Percentiles rank a stretch among this genome's conserved stretches.
These are phyloP conservation scores for Callocephalon fimbriatum DNA, from an alignment of 2,113 vertebrate genomes.

Conservation along the genomic window DNA sequence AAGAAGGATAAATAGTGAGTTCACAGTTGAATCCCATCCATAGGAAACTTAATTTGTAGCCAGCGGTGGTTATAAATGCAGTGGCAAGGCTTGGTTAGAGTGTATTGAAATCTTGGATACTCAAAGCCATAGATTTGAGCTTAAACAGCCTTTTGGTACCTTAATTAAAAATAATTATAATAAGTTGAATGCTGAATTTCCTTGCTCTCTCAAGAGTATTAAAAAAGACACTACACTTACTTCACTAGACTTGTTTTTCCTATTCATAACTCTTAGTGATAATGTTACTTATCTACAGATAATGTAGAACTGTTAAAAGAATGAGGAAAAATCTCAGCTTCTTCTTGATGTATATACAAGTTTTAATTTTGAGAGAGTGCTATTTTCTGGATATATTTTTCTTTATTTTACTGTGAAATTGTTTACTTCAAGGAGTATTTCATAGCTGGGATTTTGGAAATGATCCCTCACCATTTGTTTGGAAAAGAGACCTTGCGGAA, in stretches of 20 bases:
- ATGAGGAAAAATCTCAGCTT: not conserved
- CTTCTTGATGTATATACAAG: conserved; percentile 12
- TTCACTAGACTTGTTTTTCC: conserved; percentile 17
- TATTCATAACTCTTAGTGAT: not conserved
- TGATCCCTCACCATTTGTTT: not conserved
- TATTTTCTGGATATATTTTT: conserved; percentile 39
- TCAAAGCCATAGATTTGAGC: not conserved
- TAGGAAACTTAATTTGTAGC: not conserved
- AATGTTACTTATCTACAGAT: not conserved
- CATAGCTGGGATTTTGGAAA: not conserved
- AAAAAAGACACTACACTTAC: not conserved
- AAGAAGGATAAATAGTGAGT: not conserved
- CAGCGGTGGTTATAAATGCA: not conserved
- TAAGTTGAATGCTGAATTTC: not conserved
- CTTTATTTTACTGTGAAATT: conserved; percentile 33
- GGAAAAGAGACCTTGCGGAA: not conserved
- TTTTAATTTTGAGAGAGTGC: conserved; percentile 23
- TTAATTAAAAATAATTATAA: not conserved
- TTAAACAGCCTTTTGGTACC: not conserved
- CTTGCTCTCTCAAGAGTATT: not conserved
- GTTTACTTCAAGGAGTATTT: conserved; percentile 21
- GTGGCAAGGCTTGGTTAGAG: not conserved
- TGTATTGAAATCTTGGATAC: not conserved
- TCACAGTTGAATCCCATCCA: not conserved
- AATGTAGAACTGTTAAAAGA: not conserved